These are phyloP conservation scores for Cheilosia scutellata DNA, from an alignment of 2,888 invertebrate species.

Conservation along the genomic window DNA sequence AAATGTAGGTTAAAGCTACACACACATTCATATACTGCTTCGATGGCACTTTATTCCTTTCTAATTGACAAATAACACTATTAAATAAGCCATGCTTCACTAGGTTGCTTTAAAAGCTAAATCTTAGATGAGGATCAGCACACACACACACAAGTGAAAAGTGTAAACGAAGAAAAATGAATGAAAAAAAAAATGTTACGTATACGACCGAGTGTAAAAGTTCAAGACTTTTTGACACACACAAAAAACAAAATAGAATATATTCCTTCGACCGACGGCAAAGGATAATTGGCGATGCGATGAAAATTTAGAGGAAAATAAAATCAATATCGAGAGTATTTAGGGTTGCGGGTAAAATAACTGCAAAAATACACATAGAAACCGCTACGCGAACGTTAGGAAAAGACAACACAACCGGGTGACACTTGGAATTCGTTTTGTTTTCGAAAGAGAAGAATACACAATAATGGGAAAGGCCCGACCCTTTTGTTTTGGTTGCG, in stretches of 20 bases:
- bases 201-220: slow-evolving; percentile 66
- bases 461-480: slow-evolving; percentile 36
- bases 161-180: background rate
- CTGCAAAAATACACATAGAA: slow-evolving; percentile 6
- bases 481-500: slow-evolving; percentile 51
- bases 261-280: slow-evolving; percentile 35
- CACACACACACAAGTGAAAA: background rate
- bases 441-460: slow-evolving; percentile 25
- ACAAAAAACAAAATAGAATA: too few relatives aligned
- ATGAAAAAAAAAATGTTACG: slow-evolving; percentile 53
- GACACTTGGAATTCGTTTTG: slow-evolving; percentile 13
- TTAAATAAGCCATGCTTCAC: background rate
- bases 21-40: background rate
- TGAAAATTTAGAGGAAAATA: slow-evolving; percentile 36
- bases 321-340: slow-evolving; percentile 66
- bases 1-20: slow-evolving; percentile 61
- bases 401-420: slow-evolving; percentile 15
- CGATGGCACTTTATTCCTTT: slow-evolving; percentile 15
- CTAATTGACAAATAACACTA: slow-evolving; percentile 45
- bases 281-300: slow-evolving; percentile 33
- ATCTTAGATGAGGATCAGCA: slow-evolving; percentile 13
- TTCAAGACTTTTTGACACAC: background rate
- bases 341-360: slow-evolving; percentile 57
- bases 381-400: background rate
- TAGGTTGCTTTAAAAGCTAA: background rate